Evolutionary conservation across 2,113 vertebrate species (phyloP), one percentile per base, ranked within the genome.

Genomic region (Ptilorrhoa leucosticta): DNA sequence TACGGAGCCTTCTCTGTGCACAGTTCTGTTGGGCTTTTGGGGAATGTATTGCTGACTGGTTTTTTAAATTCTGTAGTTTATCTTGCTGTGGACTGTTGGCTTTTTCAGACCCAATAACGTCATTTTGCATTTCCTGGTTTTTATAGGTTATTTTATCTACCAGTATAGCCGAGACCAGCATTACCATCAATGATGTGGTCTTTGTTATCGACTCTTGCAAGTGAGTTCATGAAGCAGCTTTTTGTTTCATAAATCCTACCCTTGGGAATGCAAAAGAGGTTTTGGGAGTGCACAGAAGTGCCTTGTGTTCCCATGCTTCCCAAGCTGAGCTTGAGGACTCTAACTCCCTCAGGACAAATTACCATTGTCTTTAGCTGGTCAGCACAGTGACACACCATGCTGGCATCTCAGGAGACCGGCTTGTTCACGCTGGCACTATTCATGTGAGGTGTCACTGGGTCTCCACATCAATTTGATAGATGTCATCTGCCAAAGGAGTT

Each of bases 201-300:
- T 99, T 99, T 48, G 99, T 99, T 94, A 98, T 99, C 71, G 99
- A 99, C 96, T 99, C 99, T n/a, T 99, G 99, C 99, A 99, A 99
- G 99, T 99, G 97, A 98, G 99, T 98, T 83, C 63, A 56, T 90
- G 57, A 94, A 91, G 47, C 47, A 94, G 37, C 58, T 87, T 83
- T 87, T 90, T 91, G 63, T 85, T 77, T 92, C 65, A 24, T 33
- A 84, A 47, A 72, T 57, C 83, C 26, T 70, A 2, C 47, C 63
- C 81, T 86, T 80, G 75, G 63, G 63, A 92, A 86, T 92, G 66
- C 63, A 56, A 1, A 65, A 61, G 69, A 19, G 24, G 16, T 64
- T 87, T 89, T 86, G 21, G 42, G 39, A 47, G 31, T 3, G 3
- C 54, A 83, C 50, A 86, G 40, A 76, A 58, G 78, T 83, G 65